A percentile compares a stretch with the other conserved stretches of the same genome.
Evolutionary conservation across 2,797 vertebrate genomes (phyloP).

Genomic region (Benthosema pterotum): DNA sequence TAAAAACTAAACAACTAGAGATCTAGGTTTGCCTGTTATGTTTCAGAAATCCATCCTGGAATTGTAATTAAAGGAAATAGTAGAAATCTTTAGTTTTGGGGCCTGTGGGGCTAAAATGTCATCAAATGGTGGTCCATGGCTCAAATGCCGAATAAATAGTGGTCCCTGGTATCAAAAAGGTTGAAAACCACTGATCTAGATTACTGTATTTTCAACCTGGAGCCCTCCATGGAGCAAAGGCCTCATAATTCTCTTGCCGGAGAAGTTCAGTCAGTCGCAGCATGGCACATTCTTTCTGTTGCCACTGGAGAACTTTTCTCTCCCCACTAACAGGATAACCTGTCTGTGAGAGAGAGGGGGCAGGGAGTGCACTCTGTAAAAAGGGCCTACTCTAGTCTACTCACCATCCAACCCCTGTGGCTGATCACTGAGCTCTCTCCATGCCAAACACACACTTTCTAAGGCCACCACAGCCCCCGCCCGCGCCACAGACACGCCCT

Average conservation of each 20-base stretch:
- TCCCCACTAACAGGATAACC: conserved; percentile 74
- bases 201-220: conserved; percentile 63
- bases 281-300: conserved; percentile 83
- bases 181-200: too few species aligned
- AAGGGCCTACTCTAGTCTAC: conserved; percentile 71
- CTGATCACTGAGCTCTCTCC: conserved; percentile 64
- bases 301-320: conserved; percentile 80
- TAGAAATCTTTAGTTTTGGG: too few species aligned
- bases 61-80: too few species aligned
- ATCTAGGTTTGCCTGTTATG: too few species aligned
- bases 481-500: conserved; percentile 48
- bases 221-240: conserved; percentile 63
- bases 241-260: conserved; percentile 68
- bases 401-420: conserved; percentile 68
- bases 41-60: too few species aligned
- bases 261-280: conserved; percentile 69
- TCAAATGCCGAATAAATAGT: too few species aligned
- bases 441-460: conserved; percentile 55
- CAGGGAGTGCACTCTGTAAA: conserved; percentile 51
- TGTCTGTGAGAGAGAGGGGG: conserved; percentile 57
- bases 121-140: too few species aligned
- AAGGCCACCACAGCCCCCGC: conserved; percentile 38
- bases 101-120: too few species aligned
- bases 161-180: too few species aligned
- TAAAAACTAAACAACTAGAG: too few species aligned